Evolutionary conservation across 2,113 vertebrate species (phyloP), one percentile per base, ranked within the genome.

Genomic region (Fukomys damarensis): DNA sequence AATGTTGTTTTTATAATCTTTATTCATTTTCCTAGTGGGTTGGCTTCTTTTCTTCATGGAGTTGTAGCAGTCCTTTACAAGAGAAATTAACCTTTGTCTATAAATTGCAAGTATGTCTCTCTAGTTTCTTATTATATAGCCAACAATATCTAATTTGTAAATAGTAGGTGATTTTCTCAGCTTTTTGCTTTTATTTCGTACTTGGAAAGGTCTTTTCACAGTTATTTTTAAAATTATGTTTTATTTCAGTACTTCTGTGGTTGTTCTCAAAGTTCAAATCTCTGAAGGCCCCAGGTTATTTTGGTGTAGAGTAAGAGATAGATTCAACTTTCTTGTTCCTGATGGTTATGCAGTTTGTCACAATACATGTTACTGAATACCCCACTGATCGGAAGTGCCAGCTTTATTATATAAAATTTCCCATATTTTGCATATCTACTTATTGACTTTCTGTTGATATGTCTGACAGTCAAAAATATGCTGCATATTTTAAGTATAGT

Each of bases 241-340:
- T 95, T 96, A 41, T 89, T 89, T 68, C 38, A 65, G 58, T 74
- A 63, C 16, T 90, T 97, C 61, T 81, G 16, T 56, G 59, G 74
- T 72, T 95, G 58, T 61, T 84, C 93, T 93, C 41, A n/a, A 93
- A 91, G 38, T 58, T 92, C 54, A 87, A 59, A 86, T 74, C 80
- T 91, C 61, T 59, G 61, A 87, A 86, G 94, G 92, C 13, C 28
- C 80, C 32, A 66, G 80, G 89, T 79, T 84, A 95, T 49, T 91
- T 26, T 80, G 41, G 52, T 85, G 52, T 61, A 32, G 2, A 58
- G 0, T 49, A 66, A 90, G 68, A 87, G 26, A 41, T 32, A 6
- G 66, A 86, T 93, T 90, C 54, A 91, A 89, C 19, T 76, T 89
- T 61, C 59, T 96, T 65, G 38, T 79, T 89, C 43, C 43, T 82